Evolutionary conservation across 1,140 invertebrate species (phyloP).

Genomic region (Limonius californicus): DNA sequence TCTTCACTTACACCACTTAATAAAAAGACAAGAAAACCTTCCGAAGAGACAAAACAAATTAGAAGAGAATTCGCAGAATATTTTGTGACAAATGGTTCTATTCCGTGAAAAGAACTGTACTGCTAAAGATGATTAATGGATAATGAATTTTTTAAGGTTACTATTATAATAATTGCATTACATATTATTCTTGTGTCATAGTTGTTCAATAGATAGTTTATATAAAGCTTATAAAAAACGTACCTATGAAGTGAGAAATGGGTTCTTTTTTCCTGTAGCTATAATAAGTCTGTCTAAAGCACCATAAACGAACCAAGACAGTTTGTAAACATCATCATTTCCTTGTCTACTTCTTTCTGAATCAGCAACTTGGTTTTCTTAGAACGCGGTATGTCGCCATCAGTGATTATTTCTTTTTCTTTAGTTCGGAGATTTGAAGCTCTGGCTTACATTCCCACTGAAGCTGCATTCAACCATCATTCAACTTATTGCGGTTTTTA

Average conservation of each 20-base stretch:
- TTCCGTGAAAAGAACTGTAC: not conserved
- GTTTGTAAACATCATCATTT: no score
- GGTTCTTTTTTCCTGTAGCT: not conserved
- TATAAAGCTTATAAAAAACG: not conserved
- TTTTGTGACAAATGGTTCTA: not conserved
- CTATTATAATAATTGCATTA: no score
- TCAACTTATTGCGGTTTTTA: no score
- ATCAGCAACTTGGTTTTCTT: no score
- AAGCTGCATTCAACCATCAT: no score
- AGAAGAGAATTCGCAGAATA: not conserved
- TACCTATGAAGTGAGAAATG: not conserved
- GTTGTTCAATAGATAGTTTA: no score
- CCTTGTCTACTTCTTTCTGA: no score
- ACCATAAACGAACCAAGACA: not conserved
- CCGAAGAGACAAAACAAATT: not conserved
- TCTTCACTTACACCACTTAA: not conserved
- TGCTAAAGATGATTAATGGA: not conserved
- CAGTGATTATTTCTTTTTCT: no score
- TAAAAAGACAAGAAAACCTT: conserved; percentile 11
- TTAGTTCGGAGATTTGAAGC: no score
- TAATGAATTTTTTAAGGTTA: not conserved
- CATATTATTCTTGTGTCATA: no score
- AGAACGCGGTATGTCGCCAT: no score
- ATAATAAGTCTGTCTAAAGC: not conserved
- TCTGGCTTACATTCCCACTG: no score